Base-by-base conservation (phyloP, 2,888 invertebrate species). In the Coleophora deauratella region DNA sequence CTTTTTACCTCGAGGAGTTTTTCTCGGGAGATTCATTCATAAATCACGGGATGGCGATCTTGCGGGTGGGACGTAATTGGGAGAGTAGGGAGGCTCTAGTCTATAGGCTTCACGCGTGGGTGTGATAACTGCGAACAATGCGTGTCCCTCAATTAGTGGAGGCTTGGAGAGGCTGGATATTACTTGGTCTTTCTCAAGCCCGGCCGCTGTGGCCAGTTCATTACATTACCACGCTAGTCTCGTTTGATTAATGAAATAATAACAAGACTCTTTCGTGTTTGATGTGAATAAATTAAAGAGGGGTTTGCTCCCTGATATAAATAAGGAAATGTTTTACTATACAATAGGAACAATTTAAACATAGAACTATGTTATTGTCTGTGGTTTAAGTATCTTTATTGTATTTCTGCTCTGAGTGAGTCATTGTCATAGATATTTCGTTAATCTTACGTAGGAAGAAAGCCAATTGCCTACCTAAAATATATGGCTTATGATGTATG, bases 11-110 rank as follows among this genome's bases (percentile, higher is more conserved):
- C 45, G 41, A 47, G 28, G 39, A 38, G 39, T 42, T 49, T 51
- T 57, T 52, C 53, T 55, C 37, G 44, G 45, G 41, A 33, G 40
- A 11, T 34, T 46, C 42, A 46, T 50, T 49, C 47, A 52, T 55
- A 52, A 51, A 54, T 49, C 44, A 45, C 38, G 34, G 41, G 47
- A 38, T 37, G 47, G 40, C 45, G 41, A 40, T 38, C 41, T 38
- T 42, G 41, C 44, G 49, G 44, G 47, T 44, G 35, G 41, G 44
- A 39, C 43, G 46, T 43, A 49, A 46, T 50, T 46, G 46, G 40
- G 43, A 30, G 43, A 40, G 41, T 37, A 15, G 35, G 38, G 35
- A 28, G 42, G 28, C 38, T 21, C 21, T 21, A 6, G 3, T 21
- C 21, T 21, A 21, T 21, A 21, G 21, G 21, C 21, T 6, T 21